A percentile compares a stretch with the other conserved stretches of the same genome.
These are phyloP conservation scores for Microtus obscurus DNA, from an alignment of 2,797 vertebrate species.

Conservation along the genomic window DNA sequence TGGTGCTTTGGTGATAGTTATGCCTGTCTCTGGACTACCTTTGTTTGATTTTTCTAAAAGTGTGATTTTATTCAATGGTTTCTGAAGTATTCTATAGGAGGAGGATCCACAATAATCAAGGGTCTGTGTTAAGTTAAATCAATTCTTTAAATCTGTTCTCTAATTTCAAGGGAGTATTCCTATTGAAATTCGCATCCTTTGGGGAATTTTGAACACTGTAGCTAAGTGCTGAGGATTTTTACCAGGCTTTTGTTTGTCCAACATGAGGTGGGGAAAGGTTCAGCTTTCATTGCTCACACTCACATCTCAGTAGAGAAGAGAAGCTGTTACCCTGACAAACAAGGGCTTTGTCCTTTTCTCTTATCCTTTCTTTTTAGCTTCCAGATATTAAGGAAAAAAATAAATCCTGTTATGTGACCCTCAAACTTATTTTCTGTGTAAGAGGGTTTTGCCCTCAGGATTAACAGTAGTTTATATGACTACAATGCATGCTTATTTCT, in stretches of 20 bases:
- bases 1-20: neutral
- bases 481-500: neutral
- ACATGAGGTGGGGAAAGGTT: neutral
- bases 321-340: constrained; percentile 20
- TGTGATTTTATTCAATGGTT: neutral
- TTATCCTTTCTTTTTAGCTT: neutral
- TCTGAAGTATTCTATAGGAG: too few relatives aligned
- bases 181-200: neutral
- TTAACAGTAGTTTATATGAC: neutral
- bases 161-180: neutral
- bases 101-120: too few relatives aligned
- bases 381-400: neutral
- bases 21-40: neutral
- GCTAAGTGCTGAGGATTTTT: neutral
- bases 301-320: constrained; percentile 14
- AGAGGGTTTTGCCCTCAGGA: neutral
- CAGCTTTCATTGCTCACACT: neutral
- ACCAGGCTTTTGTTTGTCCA: neutral
- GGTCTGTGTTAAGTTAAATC: constrained; percentile 37
- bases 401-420: neutral
- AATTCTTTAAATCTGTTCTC: neutral
- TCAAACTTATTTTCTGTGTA: neutral
- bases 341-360: neutral
- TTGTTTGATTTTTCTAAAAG: neutral
- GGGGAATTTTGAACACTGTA: neutral